Evolutionary conservation across 1,140 invertebrate species (phyloP).

Genomic region (Diuraphis noxia): DNA sequence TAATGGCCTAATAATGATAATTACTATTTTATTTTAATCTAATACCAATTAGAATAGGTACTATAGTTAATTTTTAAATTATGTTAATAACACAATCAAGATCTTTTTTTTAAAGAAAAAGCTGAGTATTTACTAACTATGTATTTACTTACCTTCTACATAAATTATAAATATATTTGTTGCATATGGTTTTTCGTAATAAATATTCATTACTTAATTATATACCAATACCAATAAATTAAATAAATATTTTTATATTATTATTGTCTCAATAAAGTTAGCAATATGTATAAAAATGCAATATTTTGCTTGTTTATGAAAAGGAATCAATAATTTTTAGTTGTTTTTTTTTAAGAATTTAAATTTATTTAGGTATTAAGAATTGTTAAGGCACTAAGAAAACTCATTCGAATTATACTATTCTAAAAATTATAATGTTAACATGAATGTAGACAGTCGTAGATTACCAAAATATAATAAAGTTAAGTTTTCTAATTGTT

Average conservation of each 20-base stretch:
- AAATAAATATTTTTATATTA: background rate
- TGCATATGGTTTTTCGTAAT: background rate
- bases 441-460: background rate
- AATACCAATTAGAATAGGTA: background rate
- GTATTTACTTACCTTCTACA: too few species aligned
- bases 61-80: background rate
- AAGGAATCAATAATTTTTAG: background rate
- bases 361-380: background rate
- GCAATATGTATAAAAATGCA: background rate
- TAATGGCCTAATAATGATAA: background rate
- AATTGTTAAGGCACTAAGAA: background rate
- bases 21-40: background rate
- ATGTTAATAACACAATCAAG: background rate
- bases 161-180: background rate
- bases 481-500: constrained; percentile 14
- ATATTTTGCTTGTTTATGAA: background rate
- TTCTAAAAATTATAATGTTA: background rate
- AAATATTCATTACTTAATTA: background rate
- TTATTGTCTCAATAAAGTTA: background rate
- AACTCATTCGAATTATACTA: background rate
- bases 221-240: background rate
- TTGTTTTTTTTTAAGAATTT: background rate
- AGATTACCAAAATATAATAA: constrained; percentile 5
- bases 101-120: background rate
- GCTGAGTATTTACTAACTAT: too few species aligned